Evolutionary conservation across 2,797 vertebrate genomes (phyloP), one percentile per base, ranked within the genome.

Genomic region (Sorex maritimensis): DNA sequence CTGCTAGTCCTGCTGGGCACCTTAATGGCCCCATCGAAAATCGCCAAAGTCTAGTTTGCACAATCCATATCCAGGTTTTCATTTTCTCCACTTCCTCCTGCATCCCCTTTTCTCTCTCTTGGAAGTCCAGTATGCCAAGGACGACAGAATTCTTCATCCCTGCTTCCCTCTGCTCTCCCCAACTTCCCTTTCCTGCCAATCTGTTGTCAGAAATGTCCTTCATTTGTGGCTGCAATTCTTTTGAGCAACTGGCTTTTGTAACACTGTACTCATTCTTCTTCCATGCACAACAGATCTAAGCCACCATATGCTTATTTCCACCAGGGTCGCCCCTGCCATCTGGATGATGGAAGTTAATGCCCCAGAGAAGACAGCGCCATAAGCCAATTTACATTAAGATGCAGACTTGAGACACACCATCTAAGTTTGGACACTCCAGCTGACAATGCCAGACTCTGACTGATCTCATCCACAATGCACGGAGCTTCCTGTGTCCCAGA

Each of bases 311-410:
- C 95, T 97, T 97, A 38, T 96, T 95, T 97, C 91, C 86, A 97
- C 94, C 69, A 55, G 91, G 88, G 96, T 95, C 97, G 92, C 88
- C 58, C 94, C 93, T 3, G 21, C 98, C 98, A 98, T 98, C 98
- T 98, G 98, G 97, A 95, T 79, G 24, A 85, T 82, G 61, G 78
- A 95, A 95, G 92, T 89, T 95, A 96, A 97, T 96, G 95, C 97
- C 97, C 97, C 65, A 83, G 98, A 97, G 97, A 98, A 97, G 96
- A 92, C 92, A 93, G 23, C 93, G 94, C 95, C 93, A 97, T 96
- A 96, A 98, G 97, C 96, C 96, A 98, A 97, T 97, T 98, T 98
- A 96, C 94, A 94, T 95, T 95, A 97, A 98, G 96, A 97, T 86
- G 80, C 94, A 96, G 97, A 97, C 30, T 90, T 74, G 81, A 97